Percentiles rank a stretch among this genome's conserved stretches.
These are phyloP conservation scores for Teleiodes luculella DNA, from an alignment of 2,888 invertebrate species.

Conservation along the genomic window DNA sequence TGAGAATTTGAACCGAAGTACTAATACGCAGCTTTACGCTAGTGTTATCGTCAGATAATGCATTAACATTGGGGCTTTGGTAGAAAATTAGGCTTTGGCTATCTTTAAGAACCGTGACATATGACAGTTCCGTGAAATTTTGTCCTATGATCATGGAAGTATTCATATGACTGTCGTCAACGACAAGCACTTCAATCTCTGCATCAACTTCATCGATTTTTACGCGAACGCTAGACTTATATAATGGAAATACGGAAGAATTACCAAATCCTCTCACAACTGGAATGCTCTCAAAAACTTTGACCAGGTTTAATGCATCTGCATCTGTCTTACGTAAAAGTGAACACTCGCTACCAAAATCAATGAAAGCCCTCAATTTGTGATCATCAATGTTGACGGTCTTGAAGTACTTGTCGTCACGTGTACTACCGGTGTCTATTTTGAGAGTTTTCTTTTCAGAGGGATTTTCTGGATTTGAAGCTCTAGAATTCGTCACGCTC, in stretches of 20 bases:
- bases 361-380: background rate
- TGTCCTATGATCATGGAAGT: constrained; percentile 17
- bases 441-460: background rate
- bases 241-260: constrained; percentile 17
- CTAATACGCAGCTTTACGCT: background rate
- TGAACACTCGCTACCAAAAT: background rate
- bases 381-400: constrained; percentile 3
- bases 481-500: background rate
- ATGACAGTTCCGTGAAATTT: constrained; percentile 19
- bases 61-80: constrained; percentile 18
- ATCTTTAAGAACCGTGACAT: constrained; percentile 16
- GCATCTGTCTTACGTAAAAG: background rate
- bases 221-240: constrained; percentile 14
- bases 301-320: background rate
- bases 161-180: constrained; percentile 13
- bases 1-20: background rate
- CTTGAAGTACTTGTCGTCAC: constrained; percentile 20
- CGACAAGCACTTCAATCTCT: constrained; percentile 10
- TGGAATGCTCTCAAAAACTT: constrained; percentile 13
- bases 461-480: background rate
- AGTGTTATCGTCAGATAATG: background rate
- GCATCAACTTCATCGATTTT: constrained; percentile 21
- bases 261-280: constrained; percentile 23
- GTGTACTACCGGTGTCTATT: background rate
- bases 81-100: constrained; percentile 19